Evolutionary conservation across 2,113 vertebrate genomes (phyloP).

Genomic region (Rhizomys pruinosus): DNA sequence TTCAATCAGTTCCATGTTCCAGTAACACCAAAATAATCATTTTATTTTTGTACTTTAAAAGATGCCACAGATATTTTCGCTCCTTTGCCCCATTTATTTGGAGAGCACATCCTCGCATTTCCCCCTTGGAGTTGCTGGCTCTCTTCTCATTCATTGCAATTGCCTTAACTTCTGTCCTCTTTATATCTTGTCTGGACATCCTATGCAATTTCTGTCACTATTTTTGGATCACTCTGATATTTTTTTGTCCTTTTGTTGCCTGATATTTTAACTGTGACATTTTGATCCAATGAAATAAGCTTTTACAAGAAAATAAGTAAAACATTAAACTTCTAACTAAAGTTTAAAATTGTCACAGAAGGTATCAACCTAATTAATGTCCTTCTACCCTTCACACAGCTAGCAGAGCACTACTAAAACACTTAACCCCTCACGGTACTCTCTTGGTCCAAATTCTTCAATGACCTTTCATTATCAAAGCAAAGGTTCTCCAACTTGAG

Average conservation of each 20-base stretch:
- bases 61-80: background rate
- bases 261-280: conserved; percentile 12
- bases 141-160: background rate
- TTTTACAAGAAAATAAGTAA: conserved; percentile 17
- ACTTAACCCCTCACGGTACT: background rate
- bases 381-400: background rate
- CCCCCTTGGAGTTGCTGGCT: background rate
- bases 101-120: background rate
- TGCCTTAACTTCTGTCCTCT: background rate
- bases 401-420: background rate
- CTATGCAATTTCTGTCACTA: background rate
- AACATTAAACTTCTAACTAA: background rate
- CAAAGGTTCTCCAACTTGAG: conserved; percentile 11
- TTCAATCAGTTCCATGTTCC: background rate
- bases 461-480: background rate
- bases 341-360: conserved; percentile 7
- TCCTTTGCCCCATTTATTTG: background rate
- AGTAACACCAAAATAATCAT: background rate
- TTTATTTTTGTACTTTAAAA: background rate
- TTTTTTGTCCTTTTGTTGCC: background rate
- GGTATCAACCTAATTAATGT: background rate
- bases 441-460: background rate
- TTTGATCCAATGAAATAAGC: conserved; percentile 7
- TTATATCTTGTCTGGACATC: background rate
- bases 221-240: background rate